Evolutionary conservation across 2,113 vertebrate species (phyloP).

Genomic region (Forbesichthys agassizii): DNA sequence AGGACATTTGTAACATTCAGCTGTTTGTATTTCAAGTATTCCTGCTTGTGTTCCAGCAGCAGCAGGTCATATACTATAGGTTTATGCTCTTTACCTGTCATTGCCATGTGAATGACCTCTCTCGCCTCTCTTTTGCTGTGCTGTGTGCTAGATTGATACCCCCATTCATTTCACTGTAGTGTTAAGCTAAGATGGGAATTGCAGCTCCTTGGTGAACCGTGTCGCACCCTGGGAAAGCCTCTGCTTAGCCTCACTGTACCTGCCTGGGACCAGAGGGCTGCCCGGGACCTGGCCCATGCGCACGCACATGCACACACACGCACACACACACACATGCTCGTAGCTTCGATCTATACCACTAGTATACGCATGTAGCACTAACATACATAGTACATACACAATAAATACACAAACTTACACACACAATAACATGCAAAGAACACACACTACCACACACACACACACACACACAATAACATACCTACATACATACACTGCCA

Average conservation of each 20-base stretch:
- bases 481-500: conserved; percentile 21
- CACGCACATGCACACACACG: conserved; percentile 19
- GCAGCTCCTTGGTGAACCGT: conserved; percentile 40
- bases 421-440: neutral
- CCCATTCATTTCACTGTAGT: conserved; percentile 14
- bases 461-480: conserved; percentile 1
- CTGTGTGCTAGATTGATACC: neutral
- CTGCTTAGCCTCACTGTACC: conserved; percentile 67
- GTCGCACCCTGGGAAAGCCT: conserved; percentile 30
- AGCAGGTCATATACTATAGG: too few relatives aligned
- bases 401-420: too few relatives aligned
- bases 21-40: too few relatives aligned
- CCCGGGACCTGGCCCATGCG: conserved; percentile 37
- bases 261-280: conserved; percentile 40
- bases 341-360: too few relatives aligned
- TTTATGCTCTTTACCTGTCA: conserved; percentile 1
- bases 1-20: too few relatives aligned
- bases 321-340: neutral
- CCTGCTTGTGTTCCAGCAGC: too few relatives aligned
- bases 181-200: conserved; percentile 27
- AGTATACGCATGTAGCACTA: too few relatives aligned
- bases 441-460: neutral
- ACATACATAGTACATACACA: too few relatives aligned
- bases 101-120: neutral
- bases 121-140: neutral